phyloP scores from a whole-genome alignment of 1,140 invertebrate species.

The Aleiodes sp. region DNA sequence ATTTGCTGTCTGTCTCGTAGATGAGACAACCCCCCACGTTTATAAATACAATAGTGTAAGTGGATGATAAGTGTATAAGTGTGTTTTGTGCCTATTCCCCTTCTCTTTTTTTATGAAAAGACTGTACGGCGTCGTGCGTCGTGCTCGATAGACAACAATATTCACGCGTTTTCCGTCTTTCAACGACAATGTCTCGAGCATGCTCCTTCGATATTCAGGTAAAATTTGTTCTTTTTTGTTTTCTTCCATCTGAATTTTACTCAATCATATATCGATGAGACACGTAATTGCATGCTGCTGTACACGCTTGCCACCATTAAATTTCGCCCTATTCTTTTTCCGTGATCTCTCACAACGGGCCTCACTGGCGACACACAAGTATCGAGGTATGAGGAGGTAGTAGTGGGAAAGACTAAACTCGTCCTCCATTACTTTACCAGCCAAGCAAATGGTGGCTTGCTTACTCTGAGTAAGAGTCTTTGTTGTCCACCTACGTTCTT shows the following conservation, averaged over 20 bases:
- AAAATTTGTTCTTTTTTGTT: conserved; percentile 35
- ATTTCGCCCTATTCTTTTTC: not conserved
- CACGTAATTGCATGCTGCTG: too few species aligned
- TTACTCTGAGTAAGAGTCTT: conserved; percentile 42
- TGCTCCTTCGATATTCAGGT: conserved; percentile 57
- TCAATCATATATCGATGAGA: too few species aligned
- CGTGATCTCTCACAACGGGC: conserved; percentile 35
- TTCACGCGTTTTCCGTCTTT: conserved; percentile 14
- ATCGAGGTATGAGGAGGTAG: too few species aligned
- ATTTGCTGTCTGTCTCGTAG: too few species aligned
- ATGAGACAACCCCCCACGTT: not conserved
- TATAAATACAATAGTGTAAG: not conserved
- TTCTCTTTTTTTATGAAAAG: not conserved
- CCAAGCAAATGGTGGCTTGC: conserved; percentile 58
- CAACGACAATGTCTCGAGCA: conserved; percentile 50
- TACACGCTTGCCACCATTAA: too few species aligned
- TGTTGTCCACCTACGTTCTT: conserved; percentile 42
- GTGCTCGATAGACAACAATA: not conserved
- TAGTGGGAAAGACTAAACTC: conserved; percentile 42
- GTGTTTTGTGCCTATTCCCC: not conserved
- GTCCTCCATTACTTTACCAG: conserved; percentile 60
- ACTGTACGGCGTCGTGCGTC: not conserved
- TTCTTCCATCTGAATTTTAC: not conserved
- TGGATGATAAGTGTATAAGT: not conserved
- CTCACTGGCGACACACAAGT: conserved; percentile 42